Evolutionary conservation across 2,888 invertebrate genomes (phyloP).

Genomic region (Apoderus coryli): DNA sequence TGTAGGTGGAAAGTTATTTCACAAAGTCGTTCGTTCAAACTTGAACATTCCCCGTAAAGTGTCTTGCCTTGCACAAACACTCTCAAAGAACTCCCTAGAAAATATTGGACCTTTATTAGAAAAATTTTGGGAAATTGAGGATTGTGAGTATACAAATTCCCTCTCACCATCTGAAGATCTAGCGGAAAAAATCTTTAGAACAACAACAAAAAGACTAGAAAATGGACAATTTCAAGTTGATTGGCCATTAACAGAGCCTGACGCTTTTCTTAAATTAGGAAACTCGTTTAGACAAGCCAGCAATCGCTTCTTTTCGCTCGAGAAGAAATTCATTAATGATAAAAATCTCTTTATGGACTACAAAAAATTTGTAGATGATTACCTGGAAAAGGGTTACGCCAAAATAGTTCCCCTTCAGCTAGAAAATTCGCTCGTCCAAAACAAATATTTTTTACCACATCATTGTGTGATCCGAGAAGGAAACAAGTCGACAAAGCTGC

Average conservation of each 20-base stretch:
- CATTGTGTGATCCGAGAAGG: conserved; percentile 7
- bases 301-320: background rate
- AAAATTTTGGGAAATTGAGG: too few species aligned
- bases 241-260: conserved; percentile 5
- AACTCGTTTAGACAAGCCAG: background rate
- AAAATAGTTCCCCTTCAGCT: background rate
- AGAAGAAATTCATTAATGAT: background rate
- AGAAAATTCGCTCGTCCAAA: background rate
- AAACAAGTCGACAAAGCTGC: conserved; percentile 6
- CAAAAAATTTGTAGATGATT: background rate
- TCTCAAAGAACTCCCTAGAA: too few species aligned
- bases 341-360: background rate
- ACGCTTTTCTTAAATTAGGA: conserved; percentile 3
- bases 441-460: conserved; percentile 7
- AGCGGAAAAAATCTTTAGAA: too few species aligned
- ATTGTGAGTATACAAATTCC: too few species aligned
- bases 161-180: too few species aligned
- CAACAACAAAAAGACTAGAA: too few species aligned
- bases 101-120: too few species aligned
- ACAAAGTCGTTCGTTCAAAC: too few species aligned
- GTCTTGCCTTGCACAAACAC: too few species aligned
- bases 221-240: conserved; percentile 9
- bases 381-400: background rate
- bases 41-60: too few species aligned
- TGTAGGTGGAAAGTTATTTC: background rate